Conservation (phyloP, 2,888 invertebrate species). For the Brachyptera risi region DNA sequence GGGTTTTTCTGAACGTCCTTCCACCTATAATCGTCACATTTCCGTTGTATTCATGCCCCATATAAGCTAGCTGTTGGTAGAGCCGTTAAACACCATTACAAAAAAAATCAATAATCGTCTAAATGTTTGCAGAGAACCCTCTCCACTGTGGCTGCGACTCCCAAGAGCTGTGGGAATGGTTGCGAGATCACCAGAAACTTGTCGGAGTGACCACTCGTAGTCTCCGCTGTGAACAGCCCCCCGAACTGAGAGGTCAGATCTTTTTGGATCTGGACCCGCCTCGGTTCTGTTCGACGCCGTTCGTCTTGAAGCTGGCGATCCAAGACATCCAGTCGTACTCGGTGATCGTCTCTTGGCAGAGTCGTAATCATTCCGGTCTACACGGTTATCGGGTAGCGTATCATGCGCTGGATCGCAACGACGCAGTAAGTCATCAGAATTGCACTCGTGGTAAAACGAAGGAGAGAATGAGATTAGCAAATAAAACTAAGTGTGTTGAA, state of each 20-base stretch:
- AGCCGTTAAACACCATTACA: too few relatives aligned
- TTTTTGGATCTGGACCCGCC: constrained; percentile 76
- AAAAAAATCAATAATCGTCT: too few relatives aligned
- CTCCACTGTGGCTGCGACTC: constrained; percentile 86
- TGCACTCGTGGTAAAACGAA: not conserved
- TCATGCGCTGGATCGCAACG: constrained; percentile 61
- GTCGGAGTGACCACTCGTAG: constrained; percentile 41
- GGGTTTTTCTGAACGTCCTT: too few relatives aligned
- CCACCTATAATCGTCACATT: too few relatives aligned
- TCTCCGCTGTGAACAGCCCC: constrained; percentile 78
- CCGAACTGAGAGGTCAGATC: constrained; percentile 67
- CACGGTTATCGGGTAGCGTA: constrained; percentile 83
- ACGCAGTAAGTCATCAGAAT: constrained; percentile 48
- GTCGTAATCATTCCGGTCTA: constrained; percentile 78
- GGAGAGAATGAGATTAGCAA: too few relatives aligned
- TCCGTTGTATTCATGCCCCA: too few relatives aligned
- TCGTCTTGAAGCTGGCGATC: constrained; percentile 78
- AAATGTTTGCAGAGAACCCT: constrained; percentile 81
- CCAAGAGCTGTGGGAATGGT: constrained; percentile 89
- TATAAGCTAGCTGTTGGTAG: too few relatives aligned
- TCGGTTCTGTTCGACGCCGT: constrained; percentile 78
- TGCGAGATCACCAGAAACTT: constrained; percentile 80
- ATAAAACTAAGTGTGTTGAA: too few relatives aligned
- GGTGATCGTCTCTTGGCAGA: constrained; percentile 84
- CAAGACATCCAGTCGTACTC: constrained; percentile 86